A percentile compares a stretch with the other conserved stretches of the same genome.
These are phyloP conservation scores for Chloroceryle amazona DNA, from an alignment of 2,797 vertebrate species.

Conservation along the genomic window DNA sequence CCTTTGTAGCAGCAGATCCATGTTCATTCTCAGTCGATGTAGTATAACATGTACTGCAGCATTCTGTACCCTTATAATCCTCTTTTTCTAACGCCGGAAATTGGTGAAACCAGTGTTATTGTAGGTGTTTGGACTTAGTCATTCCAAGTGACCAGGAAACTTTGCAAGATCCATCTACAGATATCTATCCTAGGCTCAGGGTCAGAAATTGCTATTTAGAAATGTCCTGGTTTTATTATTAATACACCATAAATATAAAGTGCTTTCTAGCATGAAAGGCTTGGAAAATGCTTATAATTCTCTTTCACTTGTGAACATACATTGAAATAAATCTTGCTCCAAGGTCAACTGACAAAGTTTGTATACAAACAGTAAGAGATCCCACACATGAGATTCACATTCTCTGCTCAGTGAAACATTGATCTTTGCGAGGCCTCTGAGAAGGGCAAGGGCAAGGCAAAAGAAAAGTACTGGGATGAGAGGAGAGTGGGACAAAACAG, in stretches of 20 bases:
- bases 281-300: not conserved
- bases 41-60: not conserved
- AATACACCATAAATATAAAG: not conserved
- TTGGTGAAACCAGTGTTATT: not conserved
- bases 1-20: conserved; percentile 3
- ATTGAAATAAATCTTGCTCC: not conserved
- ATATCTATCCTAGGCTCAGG: not conserved
- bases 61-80: not conserved
- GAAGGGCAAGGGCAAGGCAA: not conserved
- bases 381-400: not conserved
- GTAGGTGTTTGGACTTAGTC: not conserved
- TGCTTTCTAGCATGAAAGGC: not conserved
- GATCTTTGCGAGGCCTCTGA: not conserved
- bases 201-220: not conserved
- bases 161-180: not conserved
- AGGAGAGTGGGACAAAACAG: not conserved
- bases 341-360: not conserved
- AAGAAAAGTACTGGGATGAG: not conserved
- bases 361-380: not conserved
- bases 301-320: not conserved
- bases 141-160: not conserved
- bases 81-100: not conserved
- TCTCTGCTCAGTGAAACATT: not conserved
- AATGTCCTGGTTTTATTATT: not conserved
- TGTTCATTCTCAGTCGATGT: not conserved